phyloP scores from a whole-genome alignment of 2,797 vertebrate species.

The Urosaurus nigricauda region DNA sequence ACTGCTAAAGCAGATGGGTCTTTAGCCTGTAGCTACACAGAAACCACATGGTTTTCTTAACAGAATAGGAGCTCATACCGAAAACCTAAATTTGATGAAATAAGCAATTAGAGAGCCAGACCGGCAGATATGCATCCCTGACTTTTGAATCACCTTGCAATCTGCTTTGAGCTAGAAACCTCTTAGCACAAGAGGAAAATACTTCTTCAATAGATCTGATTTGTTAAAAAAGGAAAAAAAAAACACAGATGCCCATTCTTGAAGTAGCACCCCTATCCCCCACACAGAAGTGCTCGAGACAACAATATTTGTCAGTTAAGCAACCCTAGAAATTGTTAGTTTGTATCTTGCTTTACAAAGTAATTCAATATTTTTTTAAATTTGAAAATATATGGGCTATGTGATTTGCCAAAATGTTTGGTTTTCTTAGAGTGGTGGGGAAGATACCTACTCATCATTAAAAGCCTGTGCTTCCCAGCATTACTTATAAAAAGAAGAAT shows the following conservation, averaged over 20 bases:
- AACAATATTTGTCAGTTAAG: conserved; percentile 33
- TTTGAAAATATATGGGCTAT: conserved; percentile 10
- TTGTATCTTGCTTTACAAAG: conserved; percentile 8
- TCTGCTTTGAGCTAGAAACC: conserved; percentile 14
- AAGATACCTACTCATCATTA: conserved; percentile 56
- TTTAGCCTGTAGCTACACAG: conserved; percentile 15
- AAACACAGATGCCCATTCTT: conserved; percentile 11
- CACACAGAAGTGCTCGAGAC: conserved; percentile 3
- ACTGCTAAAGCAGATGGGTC: conserved; percentile 5
- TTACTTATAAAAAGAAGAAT: conserved; percentile 24
- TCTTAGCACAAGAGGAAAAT: not conserved
- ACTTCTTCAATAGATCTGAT: not conserved
- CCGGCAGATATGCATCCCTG: conserved; percentile 10
- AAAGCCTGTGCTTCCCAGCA: conserved; percentile 28
- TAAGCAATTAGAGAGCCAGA: conserved; percentile 31
- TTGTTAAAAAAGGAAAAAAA: not conserved
- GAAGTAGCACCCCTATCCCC: conserved; percentile 18
- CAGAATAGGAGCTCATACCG: not conserved
- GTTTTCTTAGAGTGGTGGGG: conserved; percentile 51
- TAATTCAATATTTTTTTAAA: conserved; percentile 24
- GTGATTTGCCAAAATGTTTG: conserved; percentile 55
- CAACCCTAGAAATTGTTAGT: not conserved
- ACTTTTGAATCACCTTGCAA: conserved; percentile 4
- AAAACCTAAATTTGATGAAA: conserved; percentile 41
- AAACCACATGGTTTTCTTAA: conserved; percentile 17